These are phyloP conservation scores for Copidosoma aretas DNA, from an alignment of 2,888 invertebrate species.

Conservation along the genomic window DNA sequence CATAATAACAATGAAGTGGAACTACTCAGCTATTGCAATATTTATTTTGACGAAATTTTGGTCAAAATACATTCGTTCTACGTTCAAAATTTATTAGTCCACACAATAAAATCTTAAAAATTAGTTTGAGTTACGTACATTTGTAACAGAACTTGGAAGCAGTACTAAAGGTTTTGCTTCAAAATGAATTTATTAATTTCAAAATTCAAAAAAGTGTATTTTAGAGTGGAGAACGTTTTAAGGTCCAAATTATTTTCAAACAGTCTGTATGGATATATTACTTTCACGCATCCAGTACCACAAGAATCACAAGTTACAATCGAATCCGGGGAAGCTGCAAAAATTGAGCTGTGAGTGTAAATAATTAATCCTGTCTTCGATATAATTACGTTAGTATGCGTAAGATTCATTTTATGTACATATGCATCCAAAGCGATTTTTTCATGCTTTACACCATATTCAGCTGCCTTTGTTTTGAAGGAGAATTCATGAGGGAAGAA, in stretches of 20 bases:
- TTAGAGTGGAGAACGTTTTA: not conserved
- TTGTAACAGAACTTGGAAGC: not conserved
- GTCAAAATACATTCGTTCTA: too few relatives aligned
- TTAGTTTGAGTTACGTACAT: not conserved
- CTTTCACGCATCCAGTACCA: constrained; percentile 1
- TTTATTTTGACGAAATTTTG: too few relatives aligned
- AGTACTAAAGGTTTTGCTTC: not conserved
- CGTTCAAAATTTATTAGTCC: not conserved
- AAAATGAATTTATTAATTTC: too few relatives aligned
- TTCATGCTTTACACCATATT: constrained; percentile 6
- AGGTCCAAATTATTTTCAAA: not conserved
- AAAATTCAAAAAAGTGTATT: not conserved
- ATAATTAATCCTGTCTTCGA: not conserved
- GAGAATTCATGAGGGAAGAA: not conserved
- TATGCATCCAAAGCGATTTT: not conserved
- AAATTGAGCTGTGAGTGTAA: not conserved
- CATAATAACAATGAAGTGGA: too few relatives aligned
- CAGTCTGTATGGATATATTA: not conserved
- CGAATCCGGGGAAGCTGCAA: constrained; percentile 8
- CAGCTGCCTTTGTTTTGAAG: not conserved
- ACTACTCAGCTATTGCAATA: too few relatives aligned
- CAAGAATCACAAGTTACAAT: constrained; percentile 12
- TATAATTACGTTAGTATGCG: not conserved
- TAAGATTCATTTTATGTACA: not conserved
- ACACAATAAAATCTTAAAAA: not conserved